Evolutionary conservation across 2,113 vertebrate species (phyloP).

Genomic region (Raphicerus campestris): DNA sequence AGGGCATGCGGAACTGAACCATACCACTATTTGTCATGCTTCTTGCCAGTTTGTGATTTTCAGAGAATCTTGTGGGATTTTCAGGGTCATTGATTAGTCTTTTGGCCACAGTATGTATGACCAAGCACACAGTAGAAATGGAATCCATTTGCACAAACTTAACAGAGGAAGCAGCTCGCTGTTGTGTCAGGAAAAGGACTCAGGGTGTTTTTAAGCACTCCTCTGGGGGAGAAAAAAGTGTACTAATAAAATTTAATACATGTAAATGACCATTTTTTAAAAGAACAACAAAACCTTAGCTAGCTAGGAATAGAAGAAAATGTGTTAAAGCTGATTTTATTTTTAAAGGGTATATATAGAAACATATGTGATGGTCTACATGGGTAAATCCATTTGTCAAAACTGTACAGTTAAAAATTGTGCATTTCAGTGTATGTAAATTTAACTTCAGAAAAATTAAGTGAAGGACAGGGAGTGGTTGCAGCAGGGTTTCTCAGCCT

Average conservation of each 20-base stretch:
- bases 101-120: not conserved
- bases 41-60: conserved; percentile 42
- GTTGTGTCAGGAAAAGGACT: not conserved
- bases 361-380: not conserved
- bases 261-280: not conserved
- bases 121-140: conserved; percentile 18
- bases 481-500: not conserved
- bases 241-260: not conserved
- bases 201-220: not conserved
- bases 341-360: not conserved
- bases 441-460: not conserved
- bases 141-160: not conserved
- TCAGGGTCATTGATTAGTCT: conserved; percentile 11
- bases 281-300: not conserved
- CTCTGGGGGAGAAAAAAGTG: not conserved
- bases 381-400: not conserved
- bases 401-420: not conserved
- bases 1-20: not conserved
- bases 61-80: conserved; percentile 42
- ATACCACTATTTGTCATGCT: not conserved
- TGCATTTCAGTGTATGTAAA: not conserved
- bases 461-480: not conserved
- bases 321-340: not conserved
- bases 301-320: not conserved
- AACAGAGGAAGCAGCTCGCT: not conserved